Evolutionary conservation across 1,140 invertebrate species (phyloP).

Genomic region (Drosophila persimilis): DNA sequence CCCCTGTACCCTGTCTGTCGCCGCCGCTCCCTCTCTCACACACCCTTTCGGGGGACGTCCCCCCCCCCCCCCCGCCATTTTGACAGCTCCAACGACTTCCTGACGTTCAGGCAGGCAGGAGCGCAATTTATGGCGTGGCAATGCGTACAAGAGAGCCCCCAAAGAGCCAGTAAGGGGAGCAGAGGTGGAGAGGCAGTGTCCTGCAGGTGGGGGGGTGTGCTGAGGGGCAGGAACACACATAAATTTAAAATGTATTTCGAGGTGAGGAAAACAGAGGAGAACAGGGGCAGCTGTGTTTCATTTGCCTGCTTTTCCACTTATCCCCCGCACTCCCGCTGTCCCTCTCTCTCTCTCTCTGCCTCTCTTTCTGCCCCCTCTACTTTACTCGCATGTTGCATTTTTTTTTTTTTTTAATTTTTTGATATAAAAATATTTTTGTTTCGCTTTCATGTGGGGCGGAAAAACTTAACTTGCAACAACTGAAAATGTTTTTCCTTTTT

Average conservation of each 20-base stretch:
- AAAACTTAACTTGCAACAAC: constrained; percentile 20
- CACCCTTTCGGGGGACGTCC: background rate
- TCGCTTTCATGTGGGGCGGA: constrained; percentile 29
- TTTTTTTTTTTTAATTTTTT: constrained; percentile 28
- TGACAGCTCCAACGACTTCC: constrained; percentile 51
- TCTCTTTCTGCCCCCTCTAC: constrained; percentile 1
- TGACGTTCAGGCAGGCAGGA: constrained; percentile 44
- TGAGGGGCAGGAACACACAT: constrained; percentile 14
- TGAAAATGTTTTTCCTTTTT: constrained; percentile 28
- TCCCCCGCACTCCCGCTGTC: background rate
- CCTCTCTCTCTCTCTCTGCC: background rate
- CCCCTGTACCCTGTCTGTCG: background rate
- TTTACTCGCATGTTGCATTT: constrained; percentile 55
- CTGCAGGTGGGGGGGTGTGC: background rate
- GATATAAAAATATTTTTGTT: constrained; percentile 42
- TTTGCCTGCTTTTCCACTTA: constrained; percentile 46
- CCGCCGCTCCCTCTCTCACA: background rate
- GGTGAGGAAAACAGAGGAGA: background rate
- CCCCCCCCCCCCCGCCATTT: background rate
- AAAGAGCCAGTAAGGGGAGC: background rate
- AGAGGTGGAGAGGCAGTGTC: background rate
- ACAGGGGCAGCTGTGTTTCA: constrained; percentile 48
- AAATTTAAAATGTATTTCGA: constrained; percentile 37
- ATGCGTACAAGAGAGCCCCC: constrained; percentile 21
- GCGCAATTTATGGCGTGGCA: constrained; percentile 54